Evolutionary conservation across 1,140 invertebrate species (phyloP).

Genomic region (Hyles euphorbiae): DNA sequence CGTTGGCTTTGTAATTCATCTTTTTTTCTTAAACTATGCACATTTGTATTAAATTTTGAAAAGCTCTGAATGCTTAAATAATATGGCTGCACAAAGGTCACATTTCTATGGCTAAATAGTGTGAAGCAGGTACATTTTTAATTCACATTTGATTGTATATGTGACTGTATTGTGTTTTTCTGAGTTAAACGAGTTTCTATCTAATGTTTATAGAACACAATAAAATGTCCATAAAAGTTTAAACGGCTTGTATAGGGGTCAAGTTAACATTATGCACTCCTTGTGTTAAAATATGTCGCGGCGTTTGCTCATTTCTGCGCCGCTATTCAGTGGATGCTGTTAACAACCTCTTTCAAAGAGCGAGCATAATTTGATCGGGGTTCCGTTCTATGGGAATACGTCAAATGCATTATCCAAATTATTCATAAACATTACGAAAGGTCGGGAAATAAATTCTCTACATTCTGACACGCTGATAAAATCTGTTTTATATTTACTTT

Average conservation of each 20-base stretch:
- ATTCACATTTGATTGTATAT: slow-evolving; percentile 1
- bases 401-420: slow-evolving; percentile 29
- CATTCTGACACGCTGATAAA: too few relatives aligned
- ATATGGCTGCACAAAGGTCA: too few relatives aligned
- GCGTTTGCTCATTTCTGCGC: slow-evolving; percentile 70
- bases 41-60: too few relatives aligned
- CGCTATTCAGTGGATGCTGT: slow-evolving; percentile 69
- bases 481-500: too few relatives aligned
- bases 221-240: slow-evolving; percentile 53
- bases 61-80: too few relatives aligned
- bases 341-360: slow-evolving; percentile 72
- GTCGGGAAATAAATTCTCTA: too few relatives aligned
- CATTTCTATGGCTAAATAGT: neutral
- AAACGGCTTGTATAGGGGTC: slow-evolving; percentile 46
- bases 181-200: slow-evolving; percentile 41
- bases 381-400: slow-evolving; percentile 68
- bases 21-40: too few relatives aligned
- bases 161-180: slow-evolving; percentile 34
- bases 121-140: neutral
- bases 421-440: slow-evolving; percentile 4
- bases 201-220: slow-evolving; percentile 49
- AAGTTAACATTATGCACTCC: slow-evolving; percentile 66
- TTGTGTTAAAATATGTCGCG: slow-evolving; percentile 56
- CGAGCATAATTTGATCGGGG: slow-evolving; percentile 72
- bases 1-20: too few relatives aligned